Base-by-base conservation (phyloP, 2,797 vertebrate species). In the Gallinago nigripennis region DNA sequence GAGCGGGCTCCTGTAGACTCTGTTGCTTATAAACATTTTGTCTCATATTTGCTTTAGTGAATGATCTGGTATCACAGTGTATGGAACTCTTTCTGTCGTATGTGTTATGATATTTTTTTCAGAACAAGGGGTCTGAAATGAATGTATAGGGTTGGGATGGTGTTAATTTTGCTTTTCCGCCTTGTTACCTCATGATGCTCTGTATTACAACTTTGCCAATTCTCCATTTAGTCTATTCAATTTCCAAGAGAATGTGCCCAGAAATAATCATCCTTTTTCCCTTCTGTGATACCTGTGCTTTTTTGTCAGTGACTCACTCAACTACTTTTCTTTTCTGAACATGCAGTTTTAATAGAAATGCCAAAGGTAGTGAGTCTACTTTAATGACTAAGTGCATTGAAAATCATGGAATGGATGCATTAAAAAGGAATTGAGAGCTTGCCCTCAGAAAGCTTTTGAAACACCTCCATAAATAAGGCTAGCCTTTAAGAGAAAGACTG, bases 291-390 rank as follows among this genome's bases (percentile, higher is more conserved):
- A 92, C 48, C 70, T 93, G 45, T 35, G 14, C 50, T 80, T 95
- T 82, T 70, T 73, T 51, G 11, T 84, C 91, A 96, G 69, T 95
- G 85, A 84, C 80, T 95, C 91, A 77, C 20, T 90, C 71, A 84
- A 83, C 57, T 65, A 41, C 57, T 48, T 8, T 35, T 89, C 45
- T 87, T 73, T 69, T 57, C 71, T 68, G 71, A 94, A 85, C 71
- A 68, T n/a, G 82, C 28, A 50, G 35, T 88, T 95, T 95, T 93
- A 94, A 89, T 75, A 93, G 93, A 91, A 93, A 93, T 78, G 91
- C 75, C 65, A 92, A 91, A 70, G 39, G 70, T 78, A 83, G 65
- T 28, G n/a, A 78, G 50, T 53, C 31, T 68, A 1, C 60, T 89
- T 80, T 81, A 96, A 91, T 33, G 61, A 91, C 69, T 82, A 69